Conservation (phyloP, 2,888 invertebrate species). For the Julus scandinavius region DNA sequence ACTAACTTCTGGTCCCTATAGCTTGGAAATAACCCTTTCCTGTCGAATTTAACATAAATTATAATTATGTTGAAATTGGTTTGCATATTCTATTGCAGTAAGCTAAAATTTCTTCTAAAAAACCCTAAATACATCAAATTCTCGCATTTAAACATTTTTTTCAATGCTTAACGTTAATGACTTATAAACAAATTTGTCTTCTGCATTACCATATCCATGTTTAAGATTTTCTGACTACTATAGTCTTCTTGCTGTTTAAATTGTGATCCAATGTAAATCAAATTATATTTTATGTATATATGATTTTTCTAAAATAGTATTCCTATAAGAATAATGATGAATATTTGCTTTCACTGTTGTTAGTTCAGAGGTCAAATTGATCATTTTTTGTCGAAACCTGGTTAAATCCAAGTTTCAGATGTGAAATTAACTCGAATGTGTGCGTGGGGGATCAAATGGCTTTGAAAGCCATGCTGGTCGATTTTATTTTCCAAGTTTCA, state of each 20-base stretch:
- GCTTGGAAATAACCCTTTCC: too few species aligned
- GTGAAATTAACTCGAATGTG: constrained; percentile 30
- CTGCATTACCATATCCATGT: too few species aligned
- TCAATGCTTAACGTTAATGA: too few species aligned
- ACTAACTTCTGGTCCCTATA: too few species aligned
- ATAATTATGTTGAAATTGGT: too few species aligned
- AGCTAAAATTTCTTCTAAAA: too few species aligned
- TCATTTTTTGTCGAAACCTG: constrained; percentile 39
- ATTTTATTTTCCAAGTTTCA: constrained; percentile 39
- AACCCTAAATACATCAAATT: too few species aligned
- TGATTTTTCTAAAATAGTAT: not conserved
- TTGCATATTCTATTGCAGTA: too few species aligned
- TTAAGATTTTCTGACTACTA: too few species aligned
- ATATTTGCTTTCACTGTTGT: not conserved
- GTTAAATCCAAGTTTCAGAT: constrained; percentile 15
- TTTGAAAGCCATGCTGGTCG: constrained; percentile 40
- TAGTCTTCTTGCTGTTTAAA: not conserved
- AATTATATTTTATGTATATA: not conserved
- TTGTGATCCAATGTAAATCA: not conserved
- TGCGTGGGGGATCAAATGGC: constrained; percentile 39
- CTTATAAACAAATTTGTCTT: too few species aligned
- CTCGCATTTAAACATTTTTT: too few species aligned
- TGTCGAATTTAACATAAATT: too few species aligned
- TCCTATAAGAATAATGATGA: not conserved
- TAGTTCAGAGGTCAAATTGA: constrained; percentile 9